Conservation (phyloP, 2,888 invertebrate species). For the Phrixothrix hirtus region DNA sequence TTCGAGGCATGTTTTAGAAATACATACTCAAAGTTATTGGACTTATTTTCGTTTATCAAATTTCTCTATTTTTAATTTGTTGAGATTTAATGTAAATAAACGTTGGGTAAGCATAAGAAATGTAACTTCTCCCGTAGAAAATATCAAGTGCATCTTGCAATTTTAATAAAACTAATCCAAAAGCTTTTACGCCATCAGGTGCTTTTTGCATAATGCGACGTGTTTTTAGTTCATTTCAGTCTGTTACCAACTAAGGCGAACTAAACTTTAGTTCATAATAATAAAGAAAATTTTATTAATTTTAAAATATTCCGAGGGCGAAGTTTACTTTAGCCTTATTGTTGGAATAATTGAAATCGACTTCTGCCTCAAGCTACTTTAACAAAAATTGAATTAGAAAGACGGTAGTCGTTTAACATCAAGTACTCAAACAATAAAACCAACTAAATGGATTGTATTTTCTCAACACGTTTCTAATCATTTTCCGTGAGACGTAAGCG, state of each 20-base stretch:
- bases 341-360: background rate
- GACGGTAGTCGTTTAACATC: too few species aligned
- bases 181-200: constrained; percentile 22
- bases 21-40: too few species aligned
- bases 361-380: too few species aligned
- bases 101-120: constrained; percentile 1
- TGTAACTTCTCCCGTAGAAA: constrained; percentile 5
- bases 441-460: background rate
- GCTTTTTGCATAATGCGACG: constrained; percentile 21
- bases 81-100: background rate
- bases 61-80: too few species aligned
- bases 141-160: constrained; percentile 25
- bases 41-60: too few species aligned
- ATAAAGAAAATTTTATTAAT: constrained; percentile 15
- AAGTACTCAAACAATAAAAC: background rate
- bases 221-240: constrained; percentile 12
- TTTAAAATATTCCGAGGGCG: background rate
- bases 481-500: constrained; percentile 3
- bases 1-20: constrained; percentile 17
- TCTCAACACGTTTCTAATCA: constrained; percentile 2
- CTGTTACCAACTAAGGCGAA: constrained; percentile 13
- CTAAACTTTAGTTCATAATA: constrained; percentile 13
- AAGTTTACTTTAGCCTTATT: background rate
- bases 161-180: constrained; percentile 28
- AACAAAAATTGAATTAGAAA: too few species aligned